Evolutionary conservation across 2,113 vertebrate genomes (phyloP).

Genomic region (Jaculus jaculus): DNA sequence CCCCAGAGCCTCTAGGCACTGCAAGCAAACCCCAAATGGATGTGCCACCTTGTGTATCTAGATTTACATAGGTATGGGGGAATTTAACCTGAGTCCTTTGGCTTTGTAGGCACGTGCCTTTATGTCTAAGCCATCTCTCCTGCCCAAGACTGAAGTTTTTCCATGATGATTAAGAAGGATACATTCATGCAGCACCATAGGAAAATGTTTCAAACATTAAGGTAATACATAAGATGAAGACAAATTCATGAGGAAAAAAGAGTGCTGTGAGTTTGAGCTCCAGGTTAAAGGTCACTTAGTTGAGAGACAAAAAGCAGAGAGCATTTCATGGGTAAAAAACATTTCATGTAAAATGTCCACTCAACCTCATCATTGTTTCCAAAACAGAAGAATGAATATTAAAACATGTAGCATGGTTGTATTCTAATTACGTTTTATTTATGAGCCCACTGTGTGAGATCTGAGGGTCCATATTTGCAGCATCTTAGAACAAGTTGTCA

Average conservation of each 20-base stretch:
- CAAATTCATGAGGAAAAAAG: background rate
- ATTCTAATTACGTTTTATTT: background rate
- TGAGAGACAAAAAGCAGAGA: background rate
- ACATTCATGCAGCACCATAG: background rate
- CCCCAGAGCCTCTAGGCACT: too few relatives aligned
- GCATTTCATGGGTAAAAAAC: background rate
- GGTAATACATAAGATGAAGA: background rate
- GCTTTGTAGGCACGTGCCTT: too few relatives aligned
- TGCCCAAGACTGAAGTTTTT: background rate
- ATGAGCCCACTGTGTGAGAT: background rate
- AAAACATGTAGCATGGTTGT: background rate
- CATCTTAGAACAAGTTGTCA: background rate
- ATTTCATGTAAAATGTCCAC: background rate
- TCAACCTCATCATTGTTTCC: background rate
- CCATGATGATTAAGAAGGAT: background rate
- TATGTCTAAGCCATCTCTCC: too few relatives aligned
- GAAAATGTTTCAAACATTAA: background rate
- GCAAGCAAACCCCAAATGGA: too few relatives aligned
- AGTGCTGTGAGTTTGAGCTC: background rate
- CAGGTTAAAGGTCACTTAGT: background rate
- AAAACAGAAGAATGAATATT: background rate
- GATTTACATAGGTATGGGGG: too few relatives aligned
- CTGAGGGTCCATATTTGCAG: background rate
- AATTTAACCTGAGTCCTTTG: too few relatives aligned
- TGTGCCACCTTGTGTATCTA: too few relatives aligned